phyloP scores from a whole-genome alignment of 2,797 vertebrate species.

The Silurus aristotelis region DNA sequence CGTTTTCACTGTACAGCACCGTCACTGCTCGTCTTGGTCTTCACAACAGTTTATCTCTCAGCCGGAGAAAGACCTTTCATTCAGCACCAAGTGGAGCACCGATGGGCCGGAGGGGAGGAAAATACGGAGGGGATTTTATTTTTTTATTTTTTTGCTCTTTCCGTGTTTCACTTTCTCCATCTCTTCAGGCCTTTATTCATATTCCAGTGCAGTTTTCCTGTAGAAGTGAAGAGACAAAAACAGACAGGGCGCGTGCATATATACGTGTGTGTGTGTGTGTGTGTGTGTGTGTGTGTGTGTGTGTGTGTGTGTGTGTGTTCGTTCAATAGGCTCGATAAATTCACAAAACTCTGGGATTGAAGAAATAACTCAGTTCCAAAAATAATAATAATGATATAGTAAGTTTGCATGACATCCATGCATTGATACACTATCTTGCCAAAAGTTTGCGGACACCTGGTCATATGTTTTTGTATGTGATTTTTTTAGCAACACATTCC shows the following conservation, averaged over 20 bases:
- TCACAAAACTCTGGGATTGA: constrained; percentile 50
- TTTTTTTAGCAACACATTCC: too few species aligned
- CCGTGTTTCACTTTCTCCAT: constrained; percentile 6
- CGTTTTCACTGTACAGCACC: constrained; percentile 41
- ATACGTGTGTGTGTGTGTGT: constrained; percentile 4
- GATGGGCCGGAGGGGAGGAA: constrained; percentile 12
- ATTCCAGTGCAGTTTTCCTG: constrained; percentile 44
- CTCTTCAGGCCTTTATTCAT: constrained; percentile 33
- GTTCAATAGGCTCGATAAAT: constrained; percentile 61
- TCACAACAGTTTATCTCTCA: constrained; percentile 48
- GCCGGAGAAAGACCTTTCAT: constrained; percentile 31
- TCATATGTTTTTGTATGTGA: too few species aligned
- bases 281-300: not conserved
- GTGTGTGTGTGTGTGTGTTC: not conserved
- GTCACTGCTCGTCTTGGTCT: constrained; percentile 40
- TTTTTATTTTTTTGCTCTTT: constrained; percentile 5
- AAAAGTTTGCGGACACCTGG: too few species aligned
- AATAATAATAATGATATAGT: not conserved
- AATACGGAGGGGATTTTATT: not conserved
- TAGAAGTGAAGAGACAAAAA: constrained; percentile 32
- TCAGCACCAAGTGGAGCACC: constrained; percentile 27
- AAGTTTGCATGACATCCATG: not conserved
- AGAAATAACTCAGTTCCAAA: constrained; percentile 4
- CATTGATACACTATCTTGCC: not conserved
- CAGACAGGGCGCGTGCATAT: constrained; percentile 29